Evolutionary conservation across 2,113 vertebrate species (phyloP).

Genomic region (Apteryx owenii): DNA sequence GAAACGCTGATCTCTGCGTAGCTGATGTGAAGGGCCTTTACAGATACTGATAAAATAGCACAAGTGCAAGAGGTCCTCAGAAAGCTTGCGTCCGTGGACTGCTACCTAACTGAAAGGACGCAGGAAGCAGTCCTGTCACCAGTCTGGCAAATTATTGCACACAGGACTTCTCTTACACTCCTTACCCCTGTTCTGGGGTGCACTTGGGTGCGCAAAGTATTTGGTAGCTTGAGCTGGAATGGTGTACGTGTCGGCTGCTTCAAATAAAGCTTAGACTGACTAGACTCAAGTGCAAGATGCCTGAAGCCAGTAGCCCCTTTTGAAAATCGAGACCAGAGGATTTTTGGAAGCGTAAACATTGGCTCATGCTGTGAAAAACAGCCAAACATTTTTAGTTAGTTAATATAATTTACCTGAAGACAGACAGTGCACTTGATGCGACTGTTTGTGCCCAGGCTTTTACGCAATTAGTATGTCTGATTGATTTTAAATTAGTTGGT

Average conservation of each 20-base stretch:
- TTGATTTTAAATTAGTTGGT: slow-evolving; percentile 9
- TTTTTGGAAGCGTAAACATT: slow-evolving; percentile 38
- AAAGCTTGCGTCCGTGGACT: background rate
- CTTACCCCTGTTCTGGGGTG: background rate
- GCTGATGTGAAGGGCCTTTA: background rate
- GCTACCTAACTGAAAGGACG: background rate
- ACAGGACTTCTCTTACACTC: background rate
- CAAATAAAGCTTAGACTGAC: background rate
- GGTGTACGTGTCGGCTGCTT: background rate
- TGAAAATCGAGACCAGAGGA: slow-evolving; percentile 10
- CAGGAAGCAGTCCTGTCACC: background rate
- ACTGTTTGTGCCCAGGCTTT: slow-evolving; percentile 6
- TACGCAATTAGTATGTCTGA: background rate
- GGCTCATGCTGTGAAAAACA: slow-evolving; percentile 36
- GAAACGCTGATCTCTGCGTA: background rate
- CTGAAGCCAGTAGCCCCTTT: background rate
- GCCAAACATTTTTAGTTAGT: slow-evolving; percentile 30
- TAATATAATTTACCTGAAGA: slow-evolving; percentile 43
- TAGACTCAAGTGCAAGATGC: background rate
- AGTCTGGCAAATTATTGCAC: background rate
- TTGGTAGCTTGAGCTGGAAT: background rate
- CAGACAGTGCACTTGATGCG: background rate
- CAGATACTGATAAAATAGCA: background rate
- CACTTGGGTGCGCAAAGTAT: background rate
- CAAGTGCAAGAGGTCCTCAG: background rate